Evolutionary conservation across 35 echinoderm and acorn worm genomes (phyloP), one percentile per base, ranked within the genome.

Genomic region (Amphiura filiformis): DNA sequence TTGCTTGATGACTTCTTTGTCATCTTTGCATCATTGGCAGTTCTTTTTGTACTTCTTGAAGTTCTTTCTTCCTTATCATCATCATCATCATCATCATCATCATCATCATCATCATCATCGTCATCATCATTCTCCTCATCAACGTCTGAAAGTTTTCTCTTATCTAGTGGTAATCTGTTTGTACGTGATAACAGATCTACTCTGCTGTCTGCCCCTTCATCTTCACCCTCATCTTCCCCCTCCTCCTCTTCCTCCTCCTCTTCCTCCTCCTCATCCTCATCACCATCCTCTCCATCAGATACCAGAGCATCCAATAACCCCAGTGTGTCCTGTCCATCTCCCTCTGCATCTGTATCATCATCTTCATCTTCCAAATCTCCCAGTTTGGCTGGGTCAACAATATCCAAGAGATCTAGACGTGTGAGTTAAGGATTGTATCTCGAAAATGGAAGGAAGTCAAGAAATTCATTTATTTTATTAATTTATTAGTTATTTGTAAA

Each of bases 401-500:
- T 39, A 91, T 97, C 95, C 52, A 97, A 76, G 40, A 97, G 86
- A 88, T 97, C 95, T 97, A 37, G 36, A 7, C 12, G 52, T 80
- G 31, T 34, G 32, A 17, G 42, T 84, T 32, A 57, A 57, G 78
- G 78, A 4, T 39, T 13, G 28, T 77, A 30, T n/a, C n/a, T n/a
- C n/a, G n/a, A n/a, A n/a, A n/a, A n/a, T n/a, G 56, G n/a, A 13
- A 15, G 56, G 13, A 61, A 13, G 13, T 13, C 13, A 13, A 61
- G 56, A 15, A 13, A n/a, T n/a, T n/a, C n/a, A n/a, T n/a, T n/a
- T n/a, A n/a, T n/a, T n/a, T 77, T 77, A 77, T 77, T 77, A 9
- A 77, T 77, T 31, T 77, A 35, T 77, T 77, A 77, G 9, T 31
- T 31, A 77, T 28, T 35, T 31, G 28, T 31, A 9, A 31, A 9